Conservation (phyloP, 2,888 invertebrate species). For the Salticus scenicus region DNA sequence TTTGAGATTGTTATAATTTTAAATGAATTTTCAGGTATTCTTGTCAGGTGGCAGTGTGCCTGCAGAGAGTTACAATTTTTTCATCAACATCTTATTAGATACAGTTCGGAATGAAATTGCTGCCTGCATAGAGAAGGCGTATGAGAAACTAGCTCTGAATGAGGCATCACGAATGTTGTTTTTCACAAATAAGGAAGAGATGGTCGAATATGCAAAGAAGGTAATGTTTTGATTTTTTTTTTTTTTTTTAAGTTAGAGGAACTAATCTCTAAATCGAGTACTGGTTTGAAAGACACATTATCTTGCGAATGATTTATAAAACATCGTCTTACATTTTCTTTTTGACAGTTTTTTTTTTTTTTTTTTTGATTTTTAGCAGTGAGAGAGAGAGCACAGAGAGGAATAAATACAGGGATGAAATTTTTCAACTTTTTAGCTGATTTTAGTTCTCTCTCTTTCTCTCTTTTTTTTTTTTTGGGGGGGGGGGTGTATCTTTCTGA, state of each 20-base stretch:
- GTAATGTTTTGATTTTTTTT: slow-evolving; percentile 76
- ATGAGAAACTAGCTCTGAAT: slow-evolving; percentile 88
- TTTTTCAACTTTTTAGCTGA: too few relatives aligned
- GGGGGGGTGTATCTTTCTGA: too few relatives aligned
- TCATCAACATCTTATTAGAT: slow-evolving; percentile 95
- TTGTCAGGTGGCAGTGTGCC: slow-evolving; percentile 96
- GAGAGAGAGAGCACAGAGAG: too few relatives aligned
- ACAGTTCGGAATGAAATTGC: slow-evolving; percentile 98
- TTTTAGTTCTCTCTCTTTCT: too few relatives aligned
- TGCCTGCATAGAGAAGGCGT: slow-evolving; percentile 96
- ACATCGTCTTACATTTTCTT: too few relatives aligned
- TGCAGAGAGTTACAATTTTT: slow-evolving; percentile 94
- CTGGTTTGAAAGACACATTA: background rate
- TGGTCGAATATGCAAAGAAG: slow-evolving; percentile 87
- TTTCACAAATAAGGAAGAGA: slow-evolving; percentile 84
- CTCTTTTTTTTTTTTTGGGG: too few relatives aligned
- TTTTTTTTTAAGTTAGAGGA: background rate
- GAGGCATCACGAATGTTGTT: slow-evolving; percentile 94
- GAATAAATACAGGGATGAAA: too few relatives aligned
- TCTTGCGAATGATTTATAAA: background rate
- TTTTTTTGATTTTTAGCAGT: too few relatives aligned
- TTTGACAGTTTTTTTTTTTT: too few relatives aligned
- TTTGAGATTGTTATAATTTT: too few relatives aligned
- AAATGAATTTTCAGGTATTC: slow-evolving; percentile 83
- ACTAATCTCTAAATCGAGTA: background rate